These are phyloP conservation scores for Thomomys bottae DNA, from an alignment of 2,113 vertebrate species.

Conservation along the genomic window DNA sequence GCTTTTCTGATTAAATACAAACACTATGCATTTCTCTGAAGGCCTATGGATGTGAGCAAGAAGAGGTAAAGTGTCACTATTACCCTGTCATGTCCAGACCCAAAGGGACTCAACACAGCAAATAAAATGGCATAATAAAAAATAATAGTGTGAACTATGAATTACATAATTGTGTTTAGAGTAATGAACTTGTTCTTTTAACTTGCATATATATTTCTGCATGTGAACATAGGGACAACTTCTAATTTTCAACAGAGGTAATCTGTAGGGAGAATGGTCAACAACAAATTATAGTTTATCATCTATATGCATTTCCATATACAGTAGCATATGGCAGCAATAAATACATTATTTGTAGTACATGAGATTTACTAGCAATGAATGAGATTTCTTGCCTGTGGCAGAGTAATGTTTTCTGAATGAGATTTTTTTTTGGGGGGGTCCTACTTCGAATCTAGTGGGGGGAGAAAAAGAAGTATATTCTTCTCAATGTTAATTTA, in stretches of 20 bases:
- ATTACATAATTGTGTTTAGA: too few relatives aligned
- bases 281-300: background rate
- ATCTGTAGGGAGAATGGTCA: too few relatives aligned
- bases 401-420: background rate
- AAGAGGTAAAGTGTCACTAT: background rate
- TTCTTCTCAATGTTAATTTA: slow-evolving; percentile 65
- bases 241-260: too few relatives aligned
- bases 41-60: background rate
- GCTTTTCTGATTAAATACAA: background rate
- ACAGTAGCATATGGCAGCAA: background rate
- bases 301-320: slow-evolving; percentile 22
- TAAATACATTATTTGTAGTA: background rate
- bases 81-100: background rate
- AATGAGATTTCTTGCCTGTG: slow-evolving; percentile 23
- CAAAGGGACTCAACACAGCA: background rate
- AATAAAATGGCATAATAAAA: too few relatives aligned
- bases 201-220: too few relatives aligned
- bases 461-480: slow-evolving; percentile 67
- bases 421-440: background rate
- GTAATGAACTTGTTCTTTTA: too few relatives aligned
- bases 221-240: too few relatives aligned
- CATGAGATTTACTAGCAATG: background rate
- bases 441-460: slow-evolving; percentile 67
- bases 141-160: too few relatives aligned
- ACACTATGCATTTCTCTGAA: too few relatives aligned